Base-by-base conservation (phyloP, 2,113 vertebrate genomes). In the Callaeas wilsoni region DNA sequence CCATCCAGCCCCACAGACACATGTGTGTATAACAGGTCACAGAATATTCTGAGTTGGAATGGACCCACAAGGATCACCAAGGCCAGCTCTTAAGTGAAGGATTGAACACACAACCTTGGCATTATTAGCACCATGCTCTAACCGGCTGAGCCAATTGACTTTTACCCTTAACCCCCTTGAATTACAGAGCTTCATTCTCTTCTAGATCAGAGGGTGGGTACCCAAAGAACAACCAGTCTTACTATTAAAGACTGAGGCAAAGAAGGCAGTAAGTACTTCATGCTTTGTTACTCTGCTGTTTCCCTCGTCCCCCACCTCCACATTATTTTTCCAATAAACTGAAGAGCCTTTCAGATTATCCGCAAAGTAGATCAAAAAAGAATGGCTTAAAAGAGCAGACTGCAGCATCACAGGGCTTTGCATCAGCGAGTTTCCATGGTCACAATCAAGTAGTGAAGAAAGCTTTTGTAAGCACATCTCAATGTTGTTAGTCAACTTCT, bases 321-420 rank as follows among this genome's bases (percentile, higher is more conserved):
- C 30, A 17, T 33, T 74, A 33, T 67, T 80, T 85, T 86, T 41
- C n/a, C 67, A 67, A 65, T 44, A 94, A 71, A 52, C 35, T 27
- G 53, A 79, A 79, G 83, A 84, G 57, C 57, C 64, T 89, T 96
- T 92, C 91, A 84, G 49, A 53, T 87, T 81, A 90, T 84, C 53
- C 71, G 13, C 68, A 42, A 57, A 87, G 93, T 33, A 76, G 29
- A 83, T 78, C 63, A 89, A 90, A 90, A 32, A 82, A 86, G 57
- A 96, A 82, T 56, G 69, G 27, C 57, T 93, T 95, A 59, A 91
- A 94, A 96, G 47, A 91, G 52, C 79, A 83, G 53, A 57, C 81
- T 93, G 70, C n/a, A 69, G 57, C 63, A 92, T 91, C 63, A 85
- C 29, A 91, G 83, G 82, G 84, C 8, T 90, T 89, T 91, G 42